Conservation (phyloP, 1,140 invertebrate genomes). For the Aphelinus certus region DNA sequence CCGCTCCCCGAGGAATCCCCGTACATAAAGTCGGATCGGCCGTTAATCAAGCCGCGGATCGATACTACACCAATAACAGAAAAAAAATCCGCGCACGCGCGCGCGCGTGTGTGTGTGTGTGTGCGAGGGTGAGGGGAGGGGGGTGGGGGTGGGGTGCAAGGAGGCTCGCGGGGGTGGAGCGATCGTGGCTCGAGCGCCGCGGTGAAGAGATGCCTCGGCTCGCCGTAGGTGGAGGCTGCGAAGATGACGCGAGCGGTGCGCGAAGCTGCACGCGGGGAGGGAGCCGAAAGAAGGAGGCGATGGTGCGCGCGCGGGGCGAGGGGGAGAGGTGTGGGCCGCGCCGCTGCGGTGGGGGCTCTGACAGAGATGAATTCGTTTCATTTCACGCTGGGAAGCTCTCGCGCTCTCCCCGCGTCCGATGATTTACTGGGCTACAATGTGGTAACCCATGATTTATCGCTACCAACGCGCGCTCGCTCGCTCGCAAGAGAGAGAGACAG, state of each 20-base stretch:
- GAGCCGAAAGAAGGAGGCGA: slow-evolving; percentile 30
- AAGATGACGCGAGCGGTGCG: slow-evolving; percentile 16
- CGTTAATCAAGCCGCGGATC: slow-evolving; percentile 29
- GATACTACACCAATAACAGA: slow-evolving; percentile 19
- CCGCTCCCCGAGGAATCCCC: slow-evolving; percentile 13
- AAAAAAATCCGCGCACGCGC: slow-evolving; percentile 4
- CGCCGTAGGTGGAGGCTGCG: too few species aligned
- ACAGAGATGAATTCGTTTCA: slow-evolving; percentile 69
- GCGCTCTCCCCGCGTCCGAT: slow-evolving; percentile 68
- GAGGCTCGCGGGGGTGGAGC: slow-evolving; percentile 48
- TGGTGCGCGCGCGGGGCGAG: slow-evolving; percentile 54
- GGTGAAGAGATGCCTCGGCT: neutral
- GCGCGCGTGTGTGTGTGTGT: slow-evolving; percentile 43
- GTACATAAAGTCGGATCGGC: slow-evolving; percentile 32
- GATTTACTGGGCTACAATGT: slow-evolving; percentile 76
- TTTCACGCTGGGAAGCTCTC: slow-evolving; percentile 70
- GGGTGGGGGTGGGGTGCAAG: slow-evolving; percentile 53
- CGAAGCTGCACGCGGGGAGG: too few species aligned
- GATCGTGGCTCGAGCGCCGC: slow-evolving; percentile 33
- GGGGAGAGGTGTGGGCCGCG: slow-evolving; percentile 35
- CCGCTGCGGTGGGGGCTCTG: slow-evolving; percentile 55
- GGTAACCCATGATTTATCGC: slow-evolving; percentile 74
- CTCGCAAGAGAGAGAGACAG: neutral
- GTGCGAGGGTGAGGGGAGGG: slow-evolving; percentile 47
- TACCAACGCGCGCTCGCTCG: slow-evolving; percentile 58